Evolutionary conservation across 2,888 invertebrate genomes (phyloP), one percentile per base, ranked within the genome.

Genomic region (Heliconius aoede): DNA sequence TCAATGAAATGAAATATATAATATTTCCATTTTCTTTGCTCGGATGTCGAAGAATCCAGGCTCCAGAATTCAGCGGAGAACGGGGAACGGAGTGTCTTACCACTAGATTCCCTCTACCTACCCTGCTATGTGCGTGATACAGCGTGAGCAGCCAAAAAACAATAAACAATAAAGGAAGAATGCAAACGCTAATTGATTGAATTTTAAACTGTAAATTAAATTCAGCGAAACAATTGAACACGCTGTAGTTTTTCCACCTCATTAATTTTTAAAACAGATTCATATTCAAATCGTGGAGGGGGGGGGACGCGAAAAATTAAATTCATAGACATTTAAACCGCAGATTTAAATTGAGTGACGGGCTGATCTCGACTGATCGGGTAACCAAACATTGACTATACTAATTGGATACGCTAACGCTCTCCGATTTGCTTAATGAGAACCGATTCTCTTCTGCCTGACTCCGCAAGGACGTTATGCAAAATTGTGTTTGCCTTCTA

Each of bases 341-440:
- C 74, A 65, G 64, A 74, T 80, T 84, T 79, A 84, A 85, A 86
- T 83, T 82, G 83, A 87, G 85, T 86, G 88, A 86, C 84, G 83
- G 84, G 84, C 82, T 82, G 85, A 84, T 84, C 84, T 82, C 81
- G 84, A 84, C 82, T 89, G 90, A 91, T 91, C 89, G 88, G 86
- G 84, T 89, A 85, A 83, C 84, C 91, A 92, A 94, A 94, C 92
- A 92, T 92, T 93, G 89, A 90, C 93, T 89, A 87, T 88, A 85
- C 88, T 93, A 93, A 94, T 92, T 90, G 91, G 87, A 87, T 89
- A 87, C 89, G 88, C 90, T 88, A 89, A 89, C 90, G 88, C 87
- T 86, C 86, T 83, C 86, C 89, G 91, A 93, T 94, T 92, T 92
- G 90, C 93, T 89, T 93, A 93, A 93, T 93, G 91, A 93, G 90